phyloP scores from a whole-genome alignment of 37 sponge, comb jelly and placozoan species.

The Mnemiopsis leidyi region DNA sequence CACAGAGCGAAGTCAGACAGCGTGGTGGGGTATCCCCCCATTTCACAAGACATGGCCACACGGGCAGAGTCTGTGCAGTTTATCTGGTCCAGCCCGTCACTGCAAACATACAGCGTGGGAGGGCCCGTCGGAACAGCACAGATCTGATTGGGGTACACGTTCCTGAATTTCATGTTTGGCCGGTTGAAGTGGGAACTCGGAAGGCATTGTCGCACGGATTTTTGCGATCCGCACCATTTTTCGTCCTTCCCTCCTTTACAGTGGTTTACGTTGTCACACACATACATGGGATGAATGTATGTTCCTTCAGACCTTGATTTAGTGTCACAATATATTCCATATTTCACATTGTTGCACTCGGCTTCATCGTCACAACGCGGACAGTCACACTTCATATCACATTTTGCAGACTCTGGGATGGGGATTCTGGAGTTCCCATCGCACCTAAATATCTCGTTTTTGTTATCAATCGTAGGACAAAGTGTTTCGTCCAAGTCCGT shows the following conservation, averaged over 20 bases:
- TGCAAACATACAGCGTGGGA: not conserved
- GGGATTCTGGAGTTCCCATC: not conserved
- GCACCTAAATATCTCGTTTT: not conserved
- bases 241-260: not conserved
- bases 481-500: constrained; percentile 13
- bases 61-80: not conserved
- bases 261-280: not conserved
- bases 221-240: not conserved
- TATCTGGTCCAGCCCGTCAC: not conserved
- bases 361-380: not conserved
- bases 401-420: not conserved
- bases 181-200: not conserved
- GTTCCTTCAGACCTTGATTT: not conserved
- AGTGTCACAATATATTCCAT: not conserved
- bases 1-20: not conserved
- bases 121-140: not conserved
- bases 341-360: not conserved
- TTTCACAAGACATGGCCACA: not conserved
- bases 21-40: not conserved
- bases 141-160: not conserved
- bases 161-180: no score
- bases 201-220: not conserved
- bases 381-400: not conserved
- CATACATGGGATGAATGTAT: not conserved
- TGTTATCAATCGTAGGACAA: not conserved